Evolutionary conservation across 2,888 invertebrate genomes (phyloP).

Genomic region (Agonopterix arenella): DNA sequence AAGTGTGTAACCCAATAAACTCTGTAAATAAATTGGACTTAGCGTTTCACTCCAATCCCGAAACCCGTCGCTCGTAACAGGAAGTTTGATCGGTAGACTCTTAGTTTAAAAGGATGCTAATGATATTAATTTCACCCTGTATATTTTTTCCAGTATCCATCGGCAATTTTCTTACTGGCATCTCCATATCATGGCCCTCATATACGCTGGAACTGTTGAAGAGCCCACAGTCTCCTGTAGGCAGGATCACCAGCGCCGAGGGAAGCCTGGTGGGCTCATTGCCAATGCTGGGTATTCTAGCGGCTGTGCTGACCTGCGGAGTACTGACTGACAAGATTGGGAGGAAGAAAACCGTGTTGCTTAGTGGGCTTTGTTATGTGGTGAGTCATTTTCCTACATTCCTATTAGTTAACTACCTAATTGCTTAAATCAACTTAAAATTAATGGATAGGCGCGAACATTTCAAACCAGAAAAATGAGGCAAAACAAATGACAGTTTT

Average conservation of each 20-base stretch:
- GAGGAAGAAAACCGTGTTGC: slow-evolving; percentile 24
- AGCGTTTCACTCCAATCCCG: too few relatives aligned
- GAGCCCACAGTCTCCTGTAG: slow-evolving; percentile 22
- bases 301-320: slow-evolving; percentile 16
- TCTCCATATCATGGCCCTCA: slow-evolving; percentile 28
- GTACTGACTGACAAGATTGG: slow-evolving; percentile 26
- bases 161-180: slow-evolving; percentile 14
- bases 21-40: too few relatives aligned
- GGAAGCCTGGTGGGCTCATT: slow-evolving; percentile 27
- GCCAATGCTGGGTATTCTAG: slow-evolving; percentile 26
- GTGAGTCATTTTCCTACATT: slow-evolving; percentile 17
- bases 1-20: too few relatives aligned
- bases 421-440: too few relatives aligned
- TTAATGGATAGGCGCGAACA: too few relatives aligned
- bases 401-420: too few relatives aligned
- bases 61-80: too few relatives aligned
- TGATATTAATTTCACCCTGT: too few relatives aligned
- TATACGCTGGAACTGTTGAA: slow-evolving; percentile 22
- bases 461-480: too few relatives aligned
- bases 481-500: too few relatives aligned
- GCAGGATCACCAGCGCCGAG: slow-evolving; percentile 12
- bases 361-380: slow-evolving; percentile 18
- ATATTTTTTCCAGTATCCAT: slow-evolving; percentile 22
- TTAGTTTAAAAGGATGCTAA: too few relatives aligned
- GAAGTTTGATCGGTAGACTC: too few relatives aligned